Evolutionary conservation across 2,113 vertebrate species (phyloP).

Genomic region (Mohoua ochrocephala): DNA sequence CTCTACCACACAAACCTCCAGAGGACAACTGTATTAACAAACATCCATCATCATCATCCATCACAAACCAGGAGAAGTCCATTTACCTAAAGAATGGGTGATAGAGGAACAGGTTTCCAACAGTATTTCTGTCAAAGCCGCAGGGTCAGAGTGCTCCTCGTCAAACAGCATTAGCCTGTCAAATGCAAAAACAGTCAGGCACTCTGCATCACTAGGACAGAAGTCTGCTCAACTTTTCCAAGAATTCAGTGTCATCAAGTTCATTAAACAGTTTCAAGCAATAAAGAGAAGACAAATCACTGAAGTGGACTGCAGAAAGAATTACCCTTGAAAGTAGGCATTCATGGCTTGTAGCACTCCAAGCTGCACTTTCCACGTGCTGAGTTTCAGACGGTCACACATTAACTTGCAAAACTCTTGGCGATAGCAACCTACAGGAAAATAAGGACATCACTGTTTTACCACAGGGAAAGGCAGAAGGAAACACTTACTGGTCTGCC

Average conservation of each 20-base stretch:
- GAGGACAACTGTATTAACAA: not conserved
- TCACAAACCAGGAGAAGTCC: not conserved
- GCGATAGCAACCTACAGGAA: slow-evolving; percentile 79
- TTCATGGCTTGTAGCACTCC: slow-evolving; percentile 91
- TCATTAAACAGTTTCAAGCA: not conserved
- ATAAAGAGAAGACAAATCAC: not conserved
- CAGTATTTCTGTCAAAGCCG: slow-evolving; percentile 84
- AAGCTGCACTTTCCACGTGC: slow-evolving; percentile 94
- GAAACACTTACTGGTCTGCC: not conserved
- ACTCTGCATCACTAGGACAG: not conserved
- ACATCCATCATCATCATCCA: not conserved
- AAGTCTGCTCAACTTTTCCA: not conserved
- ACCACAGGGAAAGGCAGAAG: not conserved
- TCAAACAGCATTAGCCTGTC: slow-evolving; percentile 87
- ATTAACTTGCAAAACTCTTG: slow-evolving; percentile 87
- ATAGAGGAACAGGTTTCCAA: slow-evolving; percentile 87
- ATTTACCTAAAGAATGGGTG: slow-evolving; percentile 86
- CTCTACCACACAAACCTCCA: not conserved
- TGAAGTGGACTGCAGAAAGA: not conserved
- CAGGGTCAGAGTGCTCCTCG: slow-evolving; percentile 77
- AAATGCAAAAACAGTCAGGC: slow-evolving; percentile 16
- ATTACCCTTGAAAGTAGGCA: slow-evolving; percentile 88
- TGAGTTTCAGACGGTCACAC: slow-evolving; percentile 89
- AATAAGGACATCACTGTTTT: not conserved
- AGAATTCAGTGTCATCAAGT: not conserved